Base-by-base conservation (phyloP, 1,140 invertebrate genomes). In the Drosophila gunungcola region DNA sequence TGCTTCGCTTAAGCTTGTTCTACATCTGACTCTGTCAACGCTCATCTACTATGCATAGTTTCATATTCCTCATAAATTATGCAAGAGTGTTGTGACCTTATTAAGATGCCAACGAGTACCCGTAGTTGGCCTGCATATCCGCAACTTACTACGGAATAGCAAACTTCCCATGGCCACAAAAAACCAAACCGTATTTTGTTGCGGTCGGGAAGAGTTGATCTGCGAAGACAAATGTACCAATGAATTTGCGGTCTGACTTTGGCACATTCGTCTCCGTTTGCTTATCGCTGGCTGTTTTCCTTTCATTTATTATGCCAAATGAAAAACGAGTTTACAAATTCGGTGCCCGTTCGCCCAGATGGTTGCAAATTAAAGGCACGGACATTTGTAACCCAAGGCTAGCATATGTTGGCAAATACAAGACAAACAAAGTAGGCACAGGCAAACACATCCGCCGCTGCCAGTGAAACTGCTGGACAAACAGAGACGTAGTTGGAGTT, bases 341-440 rank as follows among this genome's bases (percentile, higher is more conserved):
- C 56, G 68, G 78, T 45, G 82, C 69, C 41, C 62, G 56, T 51
- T 64, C 46, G 36, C 53, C 55, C 64, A 83, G 75, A 57, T 60
- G 48, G 32, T 73, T 76, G 67, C 67, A 77, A 85, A 78, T 86
- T 74, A 86, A 85, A 62, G 78, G 68, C 64, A 73, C 61, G 57
- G 80, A 72, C 84, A 68, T 88, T 84, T 89, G 84, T 84, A 89
- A 89, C 83, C 73, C 64, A 62, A 62, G 84, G 80, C 83, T 60
- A 83, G 86, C 83, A 88, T 88, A 88, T 88, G 83, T 88, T 89
- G 80, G 84, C 84, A 88, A 89, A 88, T 88, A 84, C 49, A 88
- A 88, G 68, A 89, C 84, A 89, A 88, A 88, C 80, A 86, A 83
- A 73, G 67, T 70, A 72, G 75, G 72, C 55, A 61, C 64, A 72